These are phyloP conservation scores for Cylas formicarius DNA, from an alignment of 1,140 invertebrate species.

Conservation along the genomic window DNA sequence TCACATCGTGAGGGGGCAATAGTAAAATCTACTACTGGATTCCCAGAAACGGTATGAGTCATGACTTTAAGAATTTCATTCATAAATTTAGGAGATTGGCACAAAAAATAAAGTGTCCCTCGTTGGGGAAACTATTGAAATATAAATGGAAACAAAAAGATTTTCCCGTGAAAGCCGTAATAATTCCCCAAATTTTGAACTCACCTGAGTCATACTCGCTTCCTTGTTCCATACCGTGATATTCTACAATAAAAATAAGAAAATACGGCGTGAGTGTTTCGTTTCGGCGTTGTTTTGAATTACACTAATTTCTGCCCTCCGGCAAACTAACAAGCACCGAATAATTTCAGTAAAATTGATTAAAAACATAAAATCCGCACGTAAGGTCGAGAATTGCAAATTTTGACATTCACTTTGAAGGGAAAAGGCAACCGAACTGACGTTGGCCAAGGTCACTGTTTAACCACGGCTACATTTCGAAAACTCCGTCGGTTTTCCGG, in stretches of 20 bases:
- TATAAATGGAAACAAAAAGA: constrained; percentile 4
- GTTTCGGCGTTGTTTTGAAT: too few relatives aligned
- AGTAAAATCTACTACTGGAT: constrained; percentile 25
- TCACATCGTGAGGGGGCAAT: constrained; percentile 29
- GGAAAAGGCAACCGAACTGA: constrained; percentile 35
- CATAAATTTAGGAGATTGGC: constrained; percentile 20
- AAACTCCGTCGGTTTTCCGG: constrained; percentile 26
- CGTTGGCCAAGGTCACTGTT: constrained; percentile 41
- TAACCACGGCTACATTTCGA: constrained; percentile 39
- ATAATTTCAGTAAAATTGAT: constrained; percentile 22
- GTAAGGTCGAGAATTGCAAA: constrained; percentile 24
- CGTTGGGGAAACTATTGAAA: too few relatives aligned
- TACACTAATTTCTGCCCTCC: neutral
- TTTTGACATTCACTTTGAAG: constrained; percentile 26
- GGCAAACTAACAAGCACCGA: neutral
- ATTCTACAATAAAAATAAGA: constrained; percentile 45
- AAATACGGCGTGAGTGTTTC: neutral
- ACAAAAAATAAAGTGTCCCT: too few relatives aligned
- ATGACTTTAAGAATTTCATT: constrained; percentile 28
- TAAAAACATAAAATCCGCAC: constrained; percentile 21
- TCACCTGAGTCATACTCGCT: constrained; percentile 55
- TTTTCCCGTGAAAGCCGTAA: constrained; percentile 5
- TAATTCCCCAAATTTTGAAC: too few relatives aligned
- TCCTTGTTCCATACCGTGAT: constrained; percentile 54
- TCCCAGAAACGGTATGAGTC: constrained; percentile 30